Evolutionary conservation across 2,797 vertebrate species (phyloP).

Genomic region (Steatocranus sp.): DNA sequence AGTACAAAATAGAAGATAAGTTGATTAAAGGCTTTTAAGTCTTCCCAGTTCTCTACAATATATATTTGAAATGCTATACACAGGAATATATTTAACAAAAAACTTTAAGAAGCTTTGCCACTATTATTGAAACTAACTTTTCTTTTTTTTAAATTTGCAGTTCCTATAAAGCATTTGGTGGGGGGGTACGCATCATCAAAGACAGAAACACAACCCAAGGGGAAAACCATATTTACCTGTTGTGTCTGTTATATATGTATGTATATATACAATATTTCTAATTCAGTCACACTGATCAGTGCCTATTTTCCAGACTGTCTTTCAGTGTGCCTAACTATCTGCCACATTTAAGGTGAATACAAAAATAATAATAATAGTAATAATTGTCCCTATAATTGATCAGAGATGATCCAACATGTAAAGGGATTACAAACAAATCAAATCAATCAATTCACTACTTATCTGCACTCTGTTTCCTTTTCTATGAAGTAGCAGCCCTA

Average conservation of each 20-base stretch:
- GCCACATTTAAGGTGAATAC: neutral
- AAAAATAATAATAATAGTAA: neutral
- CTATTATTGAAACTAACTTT: neutral
- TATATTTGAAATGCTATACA: neutral
- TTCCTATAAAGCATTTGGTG: neutral
- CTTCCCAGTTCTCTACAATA: neutral
- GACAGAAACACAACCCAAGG: neutral
- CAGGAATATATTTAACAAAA: neutral
- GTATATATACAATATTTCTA: neutral
- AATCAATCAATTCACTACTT: neutral
- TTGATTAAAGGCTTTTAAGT: conserved; percentile 44
- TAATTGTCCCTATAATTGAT: neutral
- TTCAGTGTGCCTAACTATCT: neutral
- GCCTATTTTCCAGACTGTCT: neutral
- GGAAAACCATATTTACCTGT: neutral
- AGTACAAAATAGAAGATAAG: conserved; percentile 28
- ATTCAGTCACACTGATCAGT: neutral
- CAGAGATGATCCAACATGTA: neutral
- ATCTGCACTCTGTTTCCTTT: neutral
- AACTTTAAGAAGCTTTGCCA: neutral
- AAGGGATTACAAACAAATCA: neutral
- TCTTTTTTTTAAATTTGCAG: neutral
- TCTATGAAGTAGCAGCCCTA: neutral
- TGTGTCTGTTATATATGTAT: neutral
- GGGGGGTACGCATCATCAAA: neutral